Base-by-base conservation (phyloP, 2,797 vertebrate genomes). In the Lutjanus campechanus region DNA sequence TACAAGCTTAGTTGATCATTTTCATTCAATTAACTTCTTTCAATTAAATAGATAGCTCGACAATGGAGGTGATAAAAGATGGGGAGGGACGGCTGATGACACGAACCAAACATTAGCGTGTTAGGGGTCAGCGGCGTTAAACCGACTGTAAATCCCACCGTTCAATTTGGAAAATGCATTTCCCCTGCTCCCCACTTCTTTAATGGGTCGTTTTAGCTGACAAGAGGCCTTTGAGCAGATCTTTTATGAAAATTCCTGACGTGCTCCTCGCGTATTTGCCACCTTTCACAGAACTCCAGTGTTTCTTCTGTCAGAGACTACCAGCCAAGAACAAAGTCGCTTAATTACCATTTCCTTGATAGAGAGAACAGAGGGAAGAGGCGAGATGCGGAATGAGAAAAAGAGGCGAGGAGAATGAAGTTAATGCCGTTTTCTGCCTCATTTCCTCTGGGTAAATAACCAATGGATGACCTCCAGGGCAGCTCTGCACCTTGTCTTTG, bases 21-120 rank as follows among this genome's bases (percentile, higher is more conserved):
- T 99, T 99, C 98, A 99, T 99, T 99, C 98, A 99, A 99, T 99
- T 99, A 99, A 98, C 98, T 99, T 99, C 98, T 98, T 99, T 98
- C 98, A 97, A 99, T 99, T 99, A 99, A 99, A 99, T 98, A 98
- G 98, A 99, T 98, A 98, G 98, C 97, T 97, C 96, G 97, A 99
- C 97, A 99, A 99, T 98, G 96, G 98, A 95, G 95, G 97, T 97
- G 97, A 99, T 98, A 97, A 98, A 99, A 97, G 97, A 98, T 96
- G 96, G 94, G 85, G 91, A 97, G 96, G 96, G 97, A 97, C 95
- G 94, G 96, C 96, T 96, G 97, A 97, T 97, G 97, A 97, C 97
- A 98, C 95, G 90, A 95, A 95, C 95, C 93, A 97, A 97, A 97
- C 98, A 98, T 99, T 97, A 99, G 97, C 88, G 97, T 93, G 97